Evolutionary conservation across 2,113 vertebrate species (phyloP), one percentile per base, ranked within the genome.

Genomic region (Anarrhichthys ocellatus): DNA sequence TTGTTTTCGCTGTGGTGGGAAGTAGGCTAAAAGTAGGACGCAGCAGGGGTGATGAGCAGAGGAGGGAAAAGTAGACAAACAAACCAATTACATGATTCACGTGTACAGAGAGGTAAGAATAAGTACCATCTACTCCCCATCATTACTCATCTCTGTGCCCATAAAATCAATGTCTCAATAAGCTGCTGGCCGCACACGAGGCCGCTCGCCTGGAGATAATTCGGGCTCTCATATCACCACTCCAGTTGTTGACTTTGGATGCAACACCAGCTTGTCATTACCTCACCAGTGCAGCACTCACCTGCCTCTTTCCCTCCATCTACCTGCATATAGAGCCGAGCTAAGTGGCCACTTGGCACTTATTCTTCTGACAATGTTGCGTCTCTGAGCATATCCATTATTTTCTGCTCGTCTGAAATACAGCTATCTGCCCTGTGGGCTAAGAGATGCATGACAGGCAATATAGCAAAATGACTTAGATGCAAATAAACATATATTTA

Each of bases 41-140:
- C 84, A 40, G 80, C 65, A 73, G 78, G 78, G 22, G 0, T 48
- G 84, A 84, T 72, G 63, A 76, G 81, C 50, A 61, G 54, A 73
- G 38, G 72, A 73, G 44, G 56, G 63, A 2, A n/a, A 73, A 59
- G 36, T 4, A 78, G 64, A 72, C 48, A 86, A 87, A 89, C 83
- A 92, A 90, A 88, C 20, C 73, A 88, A 87, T 91, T 76, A 83
- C 38, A 67, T 58, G 80, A 78, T 84, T 81, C 86, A 67, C 24
- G 65, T 29, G 73, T 78, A 36, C 17, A 18, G 48, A 78, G 64
- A 65, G 69, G 62, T 59, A 61, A n/a, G 44, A 68, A 71, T 50
- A 54, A 82, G 70, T 59, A 34, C 66, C 40, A 66, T 66, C 66
- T 67, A 76, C 62, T 32, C 20, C 50, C 38, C 22, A 8, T 58